Conservation (phyloP, 2,888 invertebrate species). For the Meghimatium bilineatum region DNA sequence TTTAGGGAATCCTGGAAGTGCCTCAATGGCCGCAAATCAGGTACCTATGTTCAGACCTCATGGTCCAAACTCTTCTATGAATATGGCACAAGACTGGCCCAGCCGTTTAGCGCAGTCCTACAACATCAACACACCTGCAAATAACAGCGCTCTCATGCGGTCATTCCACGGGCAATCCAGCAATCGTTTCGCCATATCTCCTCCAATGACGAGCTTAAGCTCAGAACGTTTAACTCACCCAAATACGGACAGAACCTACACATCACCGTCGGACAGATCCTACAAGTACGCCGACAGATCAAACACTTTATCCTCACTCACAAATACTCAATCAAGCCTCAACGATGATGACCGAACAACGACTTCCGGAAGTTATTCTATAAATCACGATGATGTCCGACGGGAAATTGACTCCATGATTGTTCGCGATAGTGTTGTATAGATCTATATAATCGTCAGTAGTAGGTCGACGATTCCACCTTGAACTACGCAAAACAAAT, state of each 20-base stretch:
- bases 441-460: neutral
- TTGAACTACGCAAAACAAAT: neutral
- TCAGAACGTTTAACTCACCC: constrained; percentile 26
- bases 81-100: constrained; percentile 29
- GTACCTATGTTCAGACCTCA: constrained; percentile 4
- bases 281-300: neutral
- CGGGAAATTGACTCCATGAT: constrained; percentile 52
- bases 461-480: too few relatives aligned
- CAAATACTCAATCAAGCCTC: constrained; percentile 24
- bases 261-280: constrained; percentile 4
- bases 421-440: constrained; percentile 44
- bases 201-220: constrained; percentile 19
- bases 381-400: constrained; percentile 54
- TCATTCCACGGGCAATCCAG: constrained; percentile 43
- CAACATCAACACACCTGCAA: constrained; percentile 13
- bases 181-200: neutral
- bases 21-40: constrained; percentile 11
- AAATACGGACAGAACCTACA: neutral
- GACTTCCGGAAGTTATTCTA: constrained; percentile 54
- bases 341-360: constrained; percentile 51
- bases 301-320: neutral
- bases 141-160: constrained; percentile 28
- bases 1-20: neutral
- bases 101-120: constrained; percentile 16
- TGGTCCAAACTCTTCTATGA: constrained; percentile 3